Evolutionary conservation across 1,140 invertebrate genomes (phyloP).

Genomic region (Meloidogyne exigua): DNA sequence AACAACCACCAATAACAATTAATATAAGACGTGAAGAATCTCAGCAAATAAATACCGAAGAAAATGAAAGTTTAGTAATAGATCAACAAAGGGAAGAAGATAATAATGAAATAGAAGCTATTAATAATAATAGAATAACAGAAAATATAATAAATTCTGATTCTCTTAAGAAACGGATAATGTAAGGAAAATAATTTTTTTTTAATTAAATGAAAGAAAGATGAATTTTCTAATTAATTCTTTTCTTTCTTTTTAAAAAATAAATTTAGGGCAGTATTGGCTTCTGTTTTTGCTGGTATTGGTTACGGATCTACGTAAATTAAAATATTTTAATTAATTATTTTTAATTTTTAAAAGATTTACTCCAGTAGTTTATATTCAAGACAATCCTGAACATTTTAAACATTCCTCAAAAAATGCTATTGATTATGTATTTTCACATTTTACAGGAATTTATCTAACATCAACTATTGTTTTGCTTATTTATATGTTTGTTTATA

Average conservation of each 20-base stretch:
- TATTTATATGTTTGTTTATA: slow-evolving; percentile 64
- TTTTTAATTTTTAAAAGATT: slow-evolving; percentile 20
- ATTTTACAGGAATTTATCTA: slow-evolving; percentile 63
- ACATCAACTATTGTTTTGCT: slow-evolving; percentile 56
- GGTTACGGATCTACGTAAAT: slow-evolving; percentile 64
- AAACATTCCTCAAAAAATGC: slow-evolving; percentile 52
- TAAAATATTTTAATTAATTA: slow-evolving; percentile 35
- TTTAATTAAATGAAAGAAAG: background rate
- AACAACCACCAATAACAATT: background rate
- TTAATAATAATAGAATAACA: too few species aligned
- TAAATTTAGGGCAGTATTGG: slow-evolving; percentile 59
- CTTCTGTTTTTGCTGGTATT: slow-evolving; percentile 65
- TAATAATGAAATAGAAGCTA: too few species aligned
- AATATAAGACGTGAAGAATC: slow-evolving; percentile 7
- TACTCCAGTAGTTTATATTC: slow-evolving; percentile 64
- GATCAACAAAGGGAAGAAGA: too few species aligned
- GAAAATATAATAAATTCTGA: background rate
- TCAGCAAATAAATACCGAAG: slow-evolving; percentile 2
- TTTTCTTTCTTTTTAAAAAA: too few species aligned
- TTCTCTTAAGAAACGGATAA: background rate
- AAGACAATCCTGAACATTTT: slow-evolving; percentile 63
- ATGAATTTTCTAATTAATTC: too few species aligned
- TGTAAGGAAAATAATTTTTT: slow-evolving; percentile 8
- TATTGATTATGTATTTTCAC: slow-evolving; percentile 67
- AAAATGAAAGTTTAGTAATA: slow-evolving; percentile 1